A percentile compares a stretch with the other conserved stretches of the same genome.
Evolutionary conservation across 35 echinoderm and acorn worm species (phyloP).

Genomic region (Hemicentrotus pulcherrimus): DNA sequence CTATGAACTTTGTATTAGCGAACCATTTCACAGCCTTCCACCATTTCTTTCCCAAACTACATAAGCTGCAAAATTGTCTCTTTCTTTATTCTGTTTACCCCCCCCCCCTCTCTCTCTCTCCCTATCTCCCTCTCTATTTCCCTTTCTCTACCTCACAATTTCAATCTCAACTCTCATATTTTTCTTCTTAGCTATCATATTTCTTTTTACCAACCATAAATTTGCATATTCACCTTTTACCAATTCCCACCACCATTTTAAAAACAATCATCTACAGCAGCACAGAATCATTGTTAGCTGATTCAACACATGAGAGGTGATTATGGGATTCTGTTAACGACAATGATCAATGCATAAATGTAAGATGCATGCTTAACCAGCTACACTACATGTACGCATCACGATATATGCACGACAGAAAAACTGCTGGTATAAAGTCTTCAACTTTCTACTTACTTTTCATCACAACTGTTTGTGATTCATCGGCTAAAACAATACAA

Average conservation of each 20-base stretch:
- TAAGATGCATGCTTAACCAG: not conserved
- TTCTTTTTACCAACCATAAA: not conserved
- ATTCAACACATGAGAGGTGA: not conserved
- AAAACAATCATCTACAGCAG: not conserved
- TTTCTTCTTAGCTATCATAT: too few relatives aligned
- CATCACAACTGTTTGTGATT: conserved; percentile 4
- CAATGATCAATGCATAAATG: not conserved
- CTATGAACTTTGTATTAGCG: too few relatives aligned
- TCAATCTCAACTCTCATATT: too few relatives aligned
- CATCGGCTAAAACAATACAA: not conserved
- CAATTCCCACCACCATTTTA: not conserved
- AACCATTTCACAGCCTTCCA: not conserved
- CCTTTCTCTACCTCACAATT: too few relatives aligned
- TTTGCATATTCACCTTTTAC: not conserved
- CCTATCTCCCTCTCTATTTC: too few relatives aligned
- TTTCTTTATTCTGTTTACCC: too few relatives aligned
- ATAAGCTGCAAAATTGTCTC: too few relatives aligned
- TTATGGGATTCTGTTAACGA: not conserved
- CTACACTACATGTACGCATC: not conserved
- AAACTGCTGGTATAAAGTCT: not conserved
- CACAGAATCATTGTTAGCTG: not conserved
- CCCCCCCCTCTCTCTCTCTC: too few relatives aligned
- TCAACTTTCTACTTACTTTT: not conserved
- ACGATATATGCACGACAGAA: not conserved
- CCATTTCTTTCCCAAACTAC: not conserved